A percentile compares a stretch with the other conserved stretches of the same genome.
Evolutionary conservation across 2,888 invertebrate genomes (phyloP).

Genomic region (Troglohyphantes excavatus): DNA sequence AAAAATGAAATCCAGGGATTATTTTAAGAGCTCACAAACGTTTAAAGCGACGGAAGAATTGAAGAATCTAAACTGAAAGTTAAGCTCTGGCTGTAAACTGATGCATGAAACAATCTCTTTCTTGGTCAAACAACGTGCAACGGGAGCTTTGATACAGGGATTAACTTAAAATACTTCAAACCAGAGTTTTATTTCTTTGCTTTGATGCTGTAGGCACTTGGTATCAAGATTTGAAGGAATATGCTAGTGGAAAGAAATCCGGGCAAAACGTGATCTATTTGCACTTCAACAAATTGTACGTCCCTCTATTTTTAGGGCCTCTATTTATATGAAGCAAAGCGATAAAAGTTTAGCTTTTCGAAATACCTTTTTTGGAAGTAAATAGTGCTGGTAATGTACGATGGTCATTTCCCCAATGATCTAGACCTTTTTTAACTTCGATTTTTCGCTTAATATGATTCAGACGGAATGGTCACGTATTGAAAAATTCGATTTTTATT

Average conservation of each 20-base stretch:
- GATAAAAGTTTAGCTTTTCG: constrained; percentile 37
- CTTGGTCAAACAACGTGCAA: constrained; percentile 15
- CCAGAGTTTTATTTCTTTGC: constrained; percentile 20
- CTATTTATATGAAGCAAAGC: constrained; percentile 31
- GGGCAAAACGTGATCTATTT: constrained; percentile 26
- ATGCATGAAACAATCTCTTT: background rate
- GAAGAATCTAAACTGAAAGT: background rate
- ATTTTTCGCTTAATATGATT: constrained; percentile 19
- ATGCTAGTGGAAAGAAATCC: constrained; percentile 23
- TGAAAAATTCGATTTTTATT: constrained; percentile 14
- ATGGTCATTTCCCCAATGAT: constrained; percentile 47
- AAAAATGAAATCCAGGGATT: background rate
- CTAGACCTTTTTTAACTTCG: constrained; percentile 32
- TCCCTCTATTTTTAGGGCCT: constrained; percentile 18
- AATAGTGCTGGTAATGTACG: constrained; percentile 32
- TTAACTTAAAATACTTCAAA: constrained; percentile 32
- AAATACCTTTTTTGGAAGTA: constrained; percentile 3
- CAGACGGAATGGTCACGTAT: constrained; percentile 8
- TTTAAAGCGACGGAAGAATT: background rate
- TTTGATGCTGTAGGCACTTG: background rate
- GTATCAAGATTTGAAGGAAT: constrained; percentile 32
- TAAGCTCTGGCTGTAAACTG: constrained; percentile 2
- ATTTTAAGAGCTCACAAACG: background rate
- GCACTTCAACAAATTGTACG: constrained; percentile 32
- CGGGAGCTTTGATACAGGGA: constrained; percentile 7